Evolutionary conservation across 1,140 invertebrate species (phyloP), one percentile per base, ranked within the genome.

Genomic region (Zaprionus taronus): DNA sequence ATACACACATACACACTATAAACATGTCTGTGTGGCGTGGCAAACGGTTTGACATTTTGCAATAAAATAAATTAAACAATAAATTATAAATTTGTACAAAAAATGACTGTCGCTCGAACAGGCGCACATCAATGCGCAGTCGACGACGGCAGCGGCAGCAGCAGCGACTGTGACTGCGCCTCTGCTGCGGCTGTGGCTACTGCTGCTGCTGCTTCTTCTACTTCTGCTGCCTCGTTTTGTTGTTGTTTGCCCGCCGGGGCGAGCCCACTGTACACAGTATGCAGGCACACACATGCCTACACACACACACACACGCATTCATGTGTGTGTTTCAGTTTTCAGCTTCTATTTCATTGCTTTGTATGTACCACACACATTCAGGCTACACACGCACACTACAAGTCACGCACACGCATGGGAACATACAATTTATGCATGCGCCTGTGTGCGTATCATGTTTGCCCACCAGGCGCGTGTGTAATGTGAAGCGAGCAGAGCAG

Each of bases 81-180:
- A 91, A 90, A 91, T 90, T 90, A 90, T 90, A 90, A 91, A 90
- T 90, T 90, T 90, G 85, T 90, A 90, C 85, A 90, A 91, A 91
- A 90, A 90, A 90, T 90, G 85, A 90, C 86, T 90, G 86, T 86
- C 80, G 60, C 65, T 28, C 51, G 76, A 90, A 64, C 86, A 90
- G 85, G 85, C 81, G 86, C 68, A 67, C 85, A 90, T 83, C 63
- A 90, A 73, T 14, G 65, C 49, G 14, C 20, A 57, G 64, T 31
- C 51, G 47, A 53, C 38, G 28, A 47, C 28, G 60, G 58, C 62
- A 20, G 53, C 57, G 17, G 63, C 62, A 24, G 53, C 51, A 22
- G 41, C 63, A 34, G 62, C 31, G 77, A 41, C 65, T 49, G 70
- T 53, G 22, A 49, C 57, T 31, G 77, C 44, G 61, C 34, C 74